phyloP scores from a whole-genome alignment of 2,888 invertebrate species.

The Odontocerum albicorne region DNA sequence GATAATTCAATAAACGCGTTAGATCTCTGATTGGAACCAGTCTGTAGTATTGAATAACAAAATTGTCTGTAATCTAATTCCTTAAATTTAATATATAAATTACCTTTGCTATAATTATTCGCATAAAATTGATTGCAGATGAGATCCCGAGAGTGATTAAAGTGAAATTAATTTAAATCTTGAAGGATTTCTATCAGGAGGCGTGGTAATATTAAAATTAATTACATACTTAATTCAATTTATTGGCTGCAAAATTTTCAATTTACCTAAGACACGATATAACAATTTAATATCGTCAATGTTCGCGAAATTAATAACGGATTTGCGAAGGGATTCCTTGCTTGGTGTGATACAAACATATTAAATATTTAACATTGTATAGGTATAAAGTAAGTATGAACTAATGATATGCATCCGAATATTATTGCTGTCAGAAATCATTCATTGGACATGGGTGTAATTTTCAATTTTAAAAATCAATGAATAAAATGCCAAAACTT shows the following conservation, averaged over 20 bases:
- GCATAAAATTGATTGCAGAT: slow-evolving; percentile 2
- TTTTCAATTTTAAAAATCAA: no score
- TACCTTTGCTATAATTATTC: neutral
- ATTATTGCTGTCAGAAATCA: no score
- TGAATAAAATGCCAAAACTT: no score
- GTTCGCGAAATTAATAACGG: neutral
- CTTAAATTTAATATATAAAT: neutral
- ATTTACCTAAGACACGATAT: slow-evolving; percentile 21
- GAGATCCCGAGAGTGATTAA: slow-evolving; percentile 6
- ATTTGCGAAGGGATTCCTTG: neutral
- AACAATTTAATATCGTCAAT: slow-evolving; percentile 7
- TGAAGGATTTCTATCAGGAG: slow-evolving; percentile 14
- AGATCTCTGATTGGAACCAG: no score
- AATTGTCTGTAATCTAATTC: no score
- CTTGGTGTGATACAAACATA: no score
- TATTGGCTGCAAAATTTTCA: slow-evolving; percentile 30
- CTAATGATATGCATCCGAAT: no score
- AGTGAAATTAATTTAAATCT: slow-evolving; percentile 8
- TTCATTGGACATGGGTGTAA: no score
- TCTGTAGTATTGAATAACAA: no score
- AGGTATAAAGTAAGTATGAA: no score
- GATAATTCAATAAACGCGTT: no score
- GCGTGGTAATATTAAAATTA: slow-evolving; percentile 29
- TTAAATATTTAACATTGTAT: no score
- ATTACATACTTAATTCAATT: slow-evolving; percentile 31